Conservation (phyloP, 2,888 invertebrate genomes). For the Ophion ventricosus region DNA sequence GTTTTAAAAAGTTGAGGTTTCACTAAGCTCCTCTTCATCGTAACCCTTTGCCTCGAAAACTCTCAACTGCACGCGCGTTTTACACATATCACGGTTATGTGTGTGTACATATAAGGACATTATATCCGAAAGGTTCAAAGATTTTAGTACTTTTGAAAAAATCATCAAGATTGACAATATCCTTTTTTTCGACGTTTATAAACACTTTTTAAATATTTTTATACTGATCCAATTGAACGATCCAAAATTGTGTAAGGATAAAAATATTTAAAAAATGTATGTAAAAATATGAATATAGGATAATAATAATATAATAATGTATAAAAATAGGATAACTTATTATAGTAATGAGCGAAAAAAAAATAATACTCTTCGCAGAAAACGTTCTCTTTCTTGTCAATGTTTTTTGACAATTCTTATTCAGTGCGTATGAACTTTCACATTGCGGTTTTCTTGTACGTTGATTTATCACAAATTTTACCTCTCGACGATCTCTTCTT, state of each 20-base stretch:
- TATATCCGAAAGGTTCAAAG: no score
- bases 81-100: not conserved
- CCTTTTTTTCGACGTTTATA: no score
- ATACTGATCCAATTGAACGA: not conserved
- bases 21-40: not conserved
- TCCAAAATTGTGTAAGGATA: not conserved
- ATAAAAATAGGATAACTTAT: not conserved
- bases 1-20: constrained; percentile 49
- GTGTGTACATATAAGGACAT: not conserved
- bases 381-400: not conserved
- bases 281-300: no score
- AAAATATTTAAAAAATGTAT: not conserved
- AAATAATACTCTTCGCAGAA: not conserved
- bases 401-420: not conserved
- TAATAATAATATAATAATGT: no score
- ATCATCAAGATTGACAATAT: no score
- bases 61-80: constrained; percentile 33
- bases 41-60: constrained; percentile 42
- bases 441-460: not conserved
- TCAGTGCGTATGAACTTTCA: not conserved
- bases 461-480: not conserved
- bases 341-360: not conserved
- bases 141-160: no score
- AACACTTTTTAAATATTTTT: no score
- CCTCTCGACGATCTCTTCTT: not conserved